phyloP scores from a whole-genome alignment of 2,113 vertebrate genomes.

The Nansenia antarctica region DNA sequence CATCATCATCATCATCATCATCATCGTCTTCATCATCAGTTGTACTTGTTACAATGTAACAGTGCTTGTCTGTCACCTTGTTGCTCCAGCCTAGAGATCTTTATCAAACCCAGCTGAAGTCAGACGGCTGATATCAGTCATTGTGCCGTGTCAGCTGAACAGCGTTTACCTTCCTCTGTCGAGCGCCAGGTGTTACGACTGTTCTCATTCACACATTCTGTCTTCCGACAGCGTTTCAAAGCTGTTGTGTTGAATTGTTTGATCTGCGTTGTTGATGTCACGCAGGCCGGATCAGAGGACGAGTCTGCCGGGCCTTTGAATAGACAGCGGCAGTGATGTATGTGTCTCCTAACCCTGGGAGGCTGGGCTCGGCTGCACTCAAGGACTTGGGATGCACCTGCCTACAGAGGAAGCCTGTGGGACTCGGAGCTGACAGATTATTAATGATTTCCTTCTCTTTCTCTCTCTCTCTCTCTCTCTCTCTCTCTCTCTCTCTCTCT shows the following conservation, averaged over 20 bases:
- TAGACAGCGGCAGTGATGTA: slow-evolving; percentile 21
- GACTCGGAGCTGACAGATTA: slow-evolving; percentile 37
- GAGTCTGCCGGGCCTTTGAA: slow-evolving; percentile 43
- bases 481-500: no score
- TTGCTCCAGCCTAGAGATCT: no score
- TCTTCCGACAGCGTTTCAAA: background rate
- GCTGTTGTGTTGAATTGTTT: background rate
- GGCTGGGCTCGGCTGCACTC: slow-evolving; percentile 7
- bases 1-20: no score
- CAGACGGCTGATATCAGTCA: no score
- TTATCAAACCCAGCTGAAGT: no score
- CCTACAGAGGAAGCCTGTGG: slow-evolving; percentile 18
- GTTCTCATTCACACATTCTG: background rate
- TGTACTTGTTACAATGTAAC: no score
- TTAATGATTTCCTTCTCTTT: background rate
- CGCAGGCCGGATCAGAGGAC: slow-evolving; percentile 20
- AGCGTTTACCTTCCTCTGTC: no score
- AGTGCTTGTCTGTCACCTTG: no score
- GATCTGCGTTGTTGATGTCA: slow-evolving; percentile 1
- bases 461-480: background rate
- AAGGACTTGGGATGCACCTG: slow-evolving; percentile 61
- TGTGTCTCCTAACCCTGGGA: background rate
- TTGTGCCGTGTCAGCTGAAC: no score
- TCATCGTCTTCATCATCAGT: no score
- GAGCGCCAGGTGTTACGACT: no score